A percentile compares a stretch with the other conserved stretches of the same genome.
Evolutionary conservation across 2,113 vertebrate genomes (phyloP).

Genomic region (Abramis brama): DNA sequence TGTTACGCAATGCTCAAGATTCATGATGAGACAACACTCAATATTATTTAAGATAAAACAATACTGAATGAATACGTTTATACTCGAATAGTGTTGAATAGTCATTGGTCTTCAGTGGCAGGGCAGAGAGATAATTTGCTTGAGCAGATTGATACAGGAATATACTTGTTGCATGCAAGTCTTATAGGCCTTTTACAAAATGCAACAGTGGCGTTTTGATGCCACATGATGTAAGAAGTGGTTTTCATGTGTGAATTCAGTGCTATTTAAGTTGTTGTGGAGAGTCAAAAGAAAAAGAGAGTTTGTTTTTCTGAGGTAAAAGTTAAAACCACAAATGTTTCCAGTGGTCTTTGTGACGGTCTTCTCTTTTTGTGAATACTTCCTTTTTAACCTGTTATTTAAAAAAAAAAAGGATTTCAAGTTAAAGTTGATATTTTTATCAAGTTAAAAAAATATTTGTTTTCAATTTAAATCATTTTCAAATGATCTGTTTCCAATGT

Average conservation of each 20-base stretch:
- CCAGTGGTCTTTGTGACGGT: no score
- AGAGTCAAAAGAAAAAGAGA: no score
- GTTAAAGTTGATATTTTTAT: no score
- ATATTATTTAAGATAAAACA: no score
- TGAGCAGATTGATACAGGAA: background rate
- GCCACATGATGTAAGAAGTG: background rate
- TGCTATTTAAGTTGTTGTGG: background rate
- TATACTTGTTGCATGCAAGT: background rate
- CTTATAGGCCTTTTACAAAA: background rate
- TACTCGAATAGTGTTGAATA: background rate
- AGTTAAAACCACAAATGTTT: no score
- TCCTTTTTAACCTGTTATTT: no score
- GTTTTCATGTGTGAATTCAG: background rate
- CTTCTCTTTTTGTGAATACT: no score
- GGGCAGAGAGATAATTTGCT: background rate
- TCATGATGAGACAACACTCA: no score
- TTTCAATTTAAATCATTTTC: no score
- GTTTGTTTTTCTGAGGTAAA: no score
- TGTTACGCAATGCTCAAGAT: background rate
- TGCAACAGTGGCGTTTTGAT: background rate
- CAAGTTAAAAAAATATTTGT: no score
- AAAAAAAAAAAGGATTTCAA: no score
- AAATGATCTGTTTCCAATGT: background rate
- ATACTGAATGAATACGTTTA: background rate
- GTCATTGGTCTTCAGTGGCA: background rate